phyloP scores from a whole-genome alignment of 2,797 vertebrate species.

The Pipistrellus kuhlii region DNA sequence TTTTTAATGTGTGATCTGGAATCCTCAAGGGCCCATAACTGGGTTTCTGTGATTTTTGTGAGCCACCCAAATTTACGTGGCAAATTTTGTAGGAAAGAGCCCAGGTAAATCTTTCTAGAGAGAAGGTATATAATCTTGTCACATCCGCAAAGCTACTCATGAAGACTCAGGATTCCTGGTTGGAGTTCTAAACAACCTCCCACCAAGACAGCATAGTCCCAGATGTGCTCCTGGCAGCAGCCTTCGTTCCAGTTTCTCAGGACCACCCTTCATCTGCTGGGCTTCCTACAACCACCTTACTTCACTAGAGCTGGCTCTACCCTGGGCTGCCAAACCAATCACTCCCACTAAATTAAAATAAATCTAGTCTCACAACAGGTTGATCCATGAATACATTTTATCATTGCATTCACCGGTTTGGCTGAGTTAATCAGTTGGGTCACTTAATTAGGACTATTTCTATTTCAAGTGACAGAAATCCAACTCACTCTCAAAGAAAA shows the following conservation, averaged over 20 bases:
- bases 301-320: neutral
- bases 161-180: neutral
- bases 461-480: neutral
- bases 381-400: slow-evolving; percentile 11
- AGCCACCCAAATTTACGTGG: neutral
- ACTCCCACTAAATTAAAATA: slow-evolving; percentile 26
- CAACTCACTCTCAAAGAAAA: neutral
- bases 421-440: neutral
- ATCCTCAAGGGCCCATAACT: neutral
- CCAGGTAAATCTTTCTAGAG: neutral
- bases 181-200: neutral
- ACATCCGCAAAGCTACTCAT: neutral
- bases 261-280: neutral
- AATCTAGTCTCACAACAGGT: neutral
- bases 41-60: neutral
- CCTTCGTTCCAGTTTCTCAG: fast-evolving
- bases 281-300: neutral
- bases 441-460: neutral
- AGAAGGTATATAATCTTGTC: neutral
- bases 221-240: neutral
- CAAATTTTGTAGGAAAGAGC: neutral
- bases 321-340: neutral
- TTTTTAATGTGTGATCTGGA: neutral
- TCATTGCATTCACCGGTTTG: neutral
- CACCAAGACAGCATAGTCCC: neutral